Percentiles rank a stretch among this genome's conserved stretches.
Evolutionary conservation across 2,113 vertebrate species (phyloP).

Genomic region (Passer montanus): DNA sequence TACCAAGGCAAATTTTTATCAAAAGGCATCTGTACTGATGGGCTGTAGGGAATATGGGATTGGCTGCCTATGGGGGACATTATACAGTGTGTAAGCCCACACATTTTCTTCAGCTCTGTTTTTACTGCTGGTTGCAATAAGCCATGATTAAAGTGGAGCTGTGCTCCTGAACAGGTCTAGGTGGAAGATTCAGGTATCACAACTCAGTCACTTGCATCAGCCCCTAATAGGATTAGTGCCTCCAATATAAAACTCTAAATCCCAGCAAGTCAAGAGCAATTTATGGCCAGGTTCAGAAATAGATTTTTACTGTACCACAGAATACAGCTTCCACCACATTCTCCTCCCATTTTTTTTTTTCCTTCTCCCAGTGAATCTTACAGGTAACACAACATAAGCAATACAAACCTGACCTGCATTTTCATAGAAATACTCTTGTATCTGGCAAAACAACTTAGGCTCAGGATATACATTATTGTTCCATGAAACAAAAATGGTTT

Average conservation of each 20-base stretch:
- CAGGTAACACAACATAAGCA: background rate
- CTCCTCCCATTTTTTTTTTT: rapidly evolving
- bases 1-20: background rate
- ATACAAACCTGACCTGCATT: background rate
- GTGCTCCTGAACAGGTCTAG: background rate
- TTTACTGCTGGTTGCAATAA: background rate
- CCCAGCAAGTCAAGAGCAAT: background rate
- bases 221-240: background rate
- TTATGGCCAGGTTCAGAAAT: background rate
- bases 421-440: background rate
- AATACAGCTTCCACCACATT: background rate
- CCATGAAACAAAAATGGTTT: rapidly evolving
- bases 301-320: background rate
- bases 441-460: background rate
- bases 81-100: too few species aligned
- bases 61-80: background rate
- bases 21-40: background rate
- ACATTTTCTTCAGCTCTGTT: background rate
- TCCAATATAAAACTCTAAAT: background rate
- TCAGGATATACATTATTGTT: background rate
- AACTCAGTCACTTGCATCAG: background rate
- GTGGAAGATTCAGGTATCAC: background rate
- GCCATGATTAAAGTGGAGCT: background rate
- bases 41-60: background rate
- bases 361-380: background rate